Percentiles rank a stretch among this genome's conserved stretches.
phyloP scores from a whole-genome alignment of 1,140 invertebrate species.

The Hyles vespertilio region DNA sequence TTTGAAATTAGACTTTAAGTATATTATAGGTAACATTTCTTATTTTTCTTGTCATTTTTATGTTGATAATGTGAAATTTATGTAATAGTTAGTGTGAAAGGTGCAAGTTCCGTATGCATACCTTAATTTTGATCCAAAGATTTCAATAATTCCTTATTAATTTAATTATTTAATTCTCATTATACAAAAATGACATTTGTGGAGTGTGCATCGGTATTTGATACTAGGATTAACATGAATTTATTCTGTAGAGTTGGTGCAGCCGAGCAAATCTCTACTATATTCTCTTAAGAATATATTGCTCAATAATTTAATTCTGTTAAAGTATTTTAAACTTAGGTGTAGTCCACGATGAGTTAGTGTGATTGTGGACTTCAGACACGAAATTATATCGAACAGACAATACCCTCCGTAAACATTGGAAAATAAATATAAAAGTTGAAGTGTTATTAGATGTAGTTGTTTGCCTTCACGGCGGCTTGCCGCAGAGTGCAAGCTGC shows the following conservation, averaged over 20 bases:
- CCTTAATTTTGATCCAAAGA: conserved; percentile 74
- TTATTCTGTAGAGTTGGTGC: conserved; percentile 69
- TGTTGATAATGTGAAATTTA: conserved; percentile 59
- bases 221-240: conserved; percentile 61
- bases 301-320: conserved; percentile 74
- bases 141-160: conserved; percentile 58
- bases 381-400: conserved; percentile 71
- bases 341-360: conserved; percentile 58
- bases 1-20: conserved; percentile 71
- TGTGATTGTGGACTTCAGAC: conserved; percentile 53
- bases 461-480: conserved; percentile 61
- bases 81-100: conserved; percentile 64
- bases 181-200: conserved; percentile 67
- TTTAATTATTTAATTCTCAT: conserved; percentile 54
- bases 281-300: conserved; percentile 73
- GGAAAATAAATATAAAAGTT: conserved; percentile 56
- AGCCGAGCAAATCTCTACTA: conserved; percentile 72
- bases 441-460: conserved; percentile 72
- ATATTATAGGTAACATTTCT: conserved; percentile 60
- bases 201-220: conserved; percentile 71
- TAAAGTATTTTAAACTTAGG: conserved; percentile 68
- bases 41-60: conserved; percentile 67
- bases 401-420: conserved; percentile 72
- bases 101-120: conserved; percentile 69
- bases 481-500: conserved; percentile 45